phyloP scores from a whole-genome alignment of 2,797 vertebrate species.

The Propithecus perrieri region DNA sequence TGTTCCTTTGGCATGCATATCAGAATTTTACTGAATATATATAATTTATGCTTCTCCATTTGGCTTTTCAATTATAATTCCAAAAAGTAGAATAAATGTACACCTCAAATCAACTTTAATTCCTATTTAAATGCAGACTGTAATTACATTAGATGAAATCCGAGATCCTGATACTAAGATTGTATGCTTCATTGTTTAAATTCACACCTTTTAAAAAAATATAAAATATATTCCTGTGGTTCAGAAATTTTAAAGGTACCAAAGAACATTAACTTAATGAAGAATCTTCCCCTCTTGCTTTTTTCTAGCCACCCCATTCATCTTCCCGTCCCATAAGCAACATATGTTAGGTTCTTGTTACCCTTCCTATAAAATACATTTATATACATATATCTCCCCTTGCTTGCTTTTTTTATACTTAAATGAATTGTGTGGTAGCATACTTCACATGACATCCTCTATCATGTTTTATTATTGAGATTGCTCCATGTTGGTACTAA shows the following conservation, averaged over 20 bases:
- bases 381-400: neutral
- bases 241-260: neutral
- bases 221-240: neutral
- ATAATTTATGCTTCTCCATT: neutral
- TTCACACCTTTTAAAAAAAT: neutral
- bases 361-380: neutral
- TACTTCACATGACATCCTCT: neutral
- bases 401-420: neutral
- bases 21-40: neutral
- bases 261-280: neutral
- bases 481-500: neutral
- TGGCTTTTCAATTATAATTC: neutral
- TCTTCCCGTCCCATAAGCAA: neutral
- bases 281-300: neutral
- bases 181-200: neutral
- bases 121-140: neutral
- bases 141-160: neutral
- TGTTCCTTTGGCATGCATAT: neutral
- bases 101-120: neutral
- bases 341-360: neutral
- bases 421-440: neutral
- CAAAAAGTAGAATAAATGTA: neutral
- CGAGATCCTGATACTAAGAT: neutral
- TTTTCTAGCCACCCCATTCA: neutral
- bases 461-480: neutral